Evolutionary conservation across 2,797 vertebrate species (phyloP), one percentile per base, ranked within the genome.

Genomic region (Siniperca scherzeri): DNA sequence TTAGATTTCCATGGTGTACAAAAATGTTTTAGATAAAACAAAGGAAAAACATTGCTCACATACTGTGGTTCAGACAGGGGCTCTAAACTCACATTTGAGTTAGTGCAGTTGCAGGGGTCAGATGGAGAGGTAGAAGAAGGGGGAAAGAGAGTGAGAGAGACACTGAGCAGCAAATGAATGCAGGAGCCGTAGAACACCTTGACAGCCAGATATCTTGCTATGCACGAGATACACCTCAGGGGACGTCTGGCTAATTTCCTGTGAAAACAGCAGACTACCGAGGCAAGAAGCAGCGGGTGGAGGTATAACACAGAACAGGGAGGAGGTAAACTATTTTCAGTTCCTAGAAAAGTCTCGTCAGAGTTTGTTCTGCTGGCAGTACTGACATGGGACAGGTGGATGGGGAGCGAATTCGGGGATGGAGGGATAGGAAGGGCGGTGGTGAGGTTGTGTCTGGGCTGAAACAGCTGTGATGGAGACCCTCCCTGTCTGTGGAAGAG

Each of bases 231-330:
- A 79, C 56, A 93, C 91, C 94, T 93, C 92, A 44, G 87, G 93
- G 94, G 91, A 95, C 86, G 78, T 89, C 88, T 89, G 91, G 91
- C 93, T 95, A 94, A 94, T 94, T 95, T 94, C 92, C 92, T 92
- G 91, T 91, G 92, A 93, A 95, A 94, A 93, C 94, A 95, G 90
- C 89, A 89, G 91, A 90, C 86, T 86, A 90, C 75, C 7, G 59
- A 88, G 84, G 88, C 89, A 89, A 87, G 80, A 88, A 84, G 89
- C 86, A 76, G 91, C 52, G 77, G 87, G 89, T 83, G 80, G 88
- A 88, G 83, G 89, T 80, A 73, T 72, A 85, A 90, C 88, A 84
- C 82, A 42, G 84, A 80, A 82, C 50, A 70, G 84, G 86, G 90
- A 79, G 81, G 79, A 86, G 86, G 84, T 83, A 89, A 88, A 93